phyloP scores from a whole-genome alignment of 2,113 vertebrate species.

The Cyanoramphus novaezelandiae region DNA sequence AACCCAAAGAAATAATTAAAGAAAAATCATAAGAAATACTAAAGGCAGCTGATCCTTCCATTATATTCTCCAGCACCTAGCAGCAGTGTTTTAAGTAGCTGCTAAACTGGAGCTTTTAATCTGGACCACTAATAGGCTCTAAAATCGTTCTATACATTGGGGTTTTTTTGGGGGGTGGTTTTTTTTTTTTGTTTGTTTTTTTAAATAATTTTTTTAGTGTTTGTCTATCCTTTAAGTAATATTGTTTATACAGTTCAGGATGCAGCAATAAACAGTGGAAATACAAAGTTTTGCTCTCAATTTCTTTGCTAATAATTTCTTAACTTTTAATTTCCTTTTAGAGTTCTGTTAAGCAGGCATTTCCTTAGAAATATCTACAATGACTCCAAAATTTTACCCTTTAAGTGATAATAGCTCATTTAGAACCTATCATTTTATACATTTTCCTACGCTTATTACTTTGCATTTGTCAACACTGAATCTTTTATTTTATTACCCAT shows the following conservation, averaged over 20 bases:
- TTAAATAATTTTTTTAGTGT: background rate
- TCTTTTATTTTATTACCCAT: background rate
- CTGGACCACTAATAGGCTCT: background rate
- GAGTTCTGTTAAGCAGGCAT: background rate
- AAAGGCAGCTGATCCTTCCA: background rate
- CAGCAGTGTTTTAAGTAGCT: background rate
- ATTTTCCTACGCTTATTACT: background rate
- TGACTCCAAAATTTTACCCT: background rate
- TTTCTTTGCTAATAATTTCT: background rate
- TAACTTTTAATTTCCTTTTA: background rate
- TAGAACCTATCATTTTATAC: background rate
- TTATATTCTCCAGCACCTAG: background rate
- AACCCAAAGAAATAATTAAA: background rate
- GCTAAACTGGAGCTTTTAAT: background rate
- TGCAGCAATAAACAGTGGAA: background rate
- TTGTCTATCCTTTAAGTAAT: background rate
- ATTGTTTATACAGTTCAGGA: background rate
- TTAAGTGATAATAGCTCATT: background rate
- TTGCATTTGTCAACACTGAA: background rate
- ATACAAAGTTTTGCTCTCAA: background rate
- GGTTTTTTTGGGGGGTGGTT: background rate
- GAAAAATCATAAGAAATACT: background rate
- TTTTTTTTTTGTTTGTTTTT: background rate
- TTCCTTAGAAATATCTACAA: background rate
- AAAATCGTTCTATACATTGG: background rate